A percentile compares a stretch with the other conserved stretches of the same genome.
These are phyloP conservation scores for Cephalopachus bancanus DNA, from an alignment of 2,797 vertebrate species.

Conservation along the genomic window DNA sequence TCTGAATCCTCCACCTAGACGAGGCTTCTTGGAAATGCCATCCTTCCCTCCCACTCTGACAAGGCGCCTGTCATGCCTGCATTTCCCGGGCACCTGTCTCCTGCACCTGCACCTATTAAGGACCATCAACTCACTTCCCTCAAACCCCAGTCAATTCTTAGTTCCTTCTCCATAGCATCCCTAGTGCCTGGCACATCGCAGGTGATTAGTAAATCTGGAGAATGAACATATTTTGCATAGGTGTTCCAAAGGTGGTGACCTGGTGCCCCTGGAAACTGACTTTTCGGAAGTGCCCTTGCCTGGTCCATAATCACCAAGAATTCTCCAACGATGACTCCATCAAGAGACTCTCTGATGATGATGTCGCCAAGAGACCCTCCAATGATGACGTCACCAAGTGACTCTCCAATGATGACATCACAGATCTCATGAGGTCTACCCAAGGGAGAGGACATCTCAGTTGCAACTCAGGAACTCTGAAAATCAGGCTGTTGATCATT, in stretches of 20 bases:
- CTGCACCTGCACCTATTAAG: fast-evolving
- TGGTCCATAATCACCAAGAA: background rate
- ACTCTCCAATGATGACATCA: background rate
- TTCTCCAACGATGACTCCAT: too few relatives aligned
- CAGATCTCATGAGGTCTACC: background rate
- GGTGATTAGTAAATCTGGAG: too few relatives aligned
- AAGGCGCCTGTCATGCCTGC: background rate
- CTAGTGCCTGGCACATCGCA: fast-evolving
- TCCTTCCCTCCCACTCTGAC: background rate
- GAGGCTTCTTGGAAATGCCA: background rate
- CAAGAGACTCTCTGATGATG: too few relatives aligned
- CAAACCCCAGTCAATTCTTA: background rate
- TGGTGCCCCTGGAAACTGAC: background rate
- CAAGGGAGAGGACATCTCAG: background rate
- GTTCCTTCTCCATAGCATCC: fast-evolving
- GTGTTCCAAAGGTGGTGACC: fast-evolving
- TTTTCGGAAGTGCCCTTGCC: background rate
- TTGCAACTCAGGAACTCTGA: too few relatives aligned
- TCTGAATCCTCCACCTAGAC: background rate
- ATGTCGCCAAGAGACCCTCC: too few relatives aligned
- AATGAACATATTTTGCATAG: background rate
- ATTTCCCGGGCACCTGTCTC: background rate
- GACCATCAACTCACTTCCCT: fast-evolving
- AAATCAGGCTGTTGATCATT: fast-evolving
- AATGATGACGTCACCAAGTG: too few relatives aligned